A percentile compares a stretch with the other conserved stretches of the same genome.
Evolutionary conservation across 2,888 invertebrate genomes (phyloP).

Genomic region (Pristionchus arcanus): DNA sequence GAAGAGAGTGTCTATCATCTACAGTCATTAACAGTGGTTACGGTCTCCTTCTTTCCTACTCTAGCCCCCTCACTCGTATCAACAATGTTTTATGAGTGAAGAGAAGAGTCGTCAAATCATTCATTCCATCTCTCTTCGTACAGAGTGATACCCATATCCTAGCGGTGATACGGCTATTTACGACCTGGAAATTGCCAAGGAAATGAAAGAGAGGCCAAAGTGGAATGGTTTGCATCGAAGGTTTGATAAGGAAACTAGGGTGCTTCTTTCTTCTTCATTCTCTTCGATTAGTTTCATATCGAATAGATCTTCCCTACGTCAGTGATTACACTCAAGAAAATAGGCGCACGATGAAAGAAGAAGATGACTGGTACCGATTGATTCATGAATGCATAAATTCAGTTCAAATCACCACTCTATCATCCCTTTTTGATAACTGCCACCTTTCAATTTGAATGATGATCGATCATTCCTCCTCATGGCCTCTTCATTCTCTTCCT

Average conservation of each 20-base stretch:
- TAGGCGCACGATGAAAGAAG: not conserved
- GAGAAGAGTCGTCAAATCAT: conserved; percentile 45
- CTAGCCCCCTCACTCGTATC: not conserved
- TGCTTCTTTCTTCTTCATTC: not conserved
- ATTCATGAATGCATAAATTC: not conserved
- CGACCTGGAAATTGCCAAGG: not conserved
- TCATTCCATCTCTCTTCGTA: conserved; percentile 23
- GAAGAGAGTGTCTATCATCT: conserved; percentile 8
- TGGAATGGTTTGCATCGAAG: not conserved
- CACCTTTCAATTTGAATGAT: not conserved
- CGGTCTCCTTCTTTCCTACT: conserved; percentile 21
- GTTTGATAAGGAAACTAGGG: not conserved
- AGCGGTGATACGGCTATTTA: conserved; percentile 30
- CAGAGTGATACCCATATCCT: conserved; percentile 34
- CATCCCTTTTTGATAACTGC: not conserved
- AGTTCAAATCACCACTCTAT: not conserved
- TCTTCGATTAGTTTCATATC: no score
- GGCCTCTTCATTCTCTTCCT: not conserved
- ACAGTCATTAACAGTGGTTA: conserved; percentile 37
- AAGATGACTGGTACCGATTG: not conserved
- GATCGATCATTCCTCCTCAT: not conserved
- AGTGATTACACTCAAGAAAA: not conserved
- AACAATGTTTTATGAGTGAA: conserved; percentile 42
- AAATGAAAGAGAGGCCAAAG: not conserved
- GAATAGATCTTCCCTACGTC: not conserved